Evolutionary conservation across 23 tunicate genomes (phyloP), one percentile per base, ranked within the genome.

Genomic region (Trididemnum nubilum): DNA sequence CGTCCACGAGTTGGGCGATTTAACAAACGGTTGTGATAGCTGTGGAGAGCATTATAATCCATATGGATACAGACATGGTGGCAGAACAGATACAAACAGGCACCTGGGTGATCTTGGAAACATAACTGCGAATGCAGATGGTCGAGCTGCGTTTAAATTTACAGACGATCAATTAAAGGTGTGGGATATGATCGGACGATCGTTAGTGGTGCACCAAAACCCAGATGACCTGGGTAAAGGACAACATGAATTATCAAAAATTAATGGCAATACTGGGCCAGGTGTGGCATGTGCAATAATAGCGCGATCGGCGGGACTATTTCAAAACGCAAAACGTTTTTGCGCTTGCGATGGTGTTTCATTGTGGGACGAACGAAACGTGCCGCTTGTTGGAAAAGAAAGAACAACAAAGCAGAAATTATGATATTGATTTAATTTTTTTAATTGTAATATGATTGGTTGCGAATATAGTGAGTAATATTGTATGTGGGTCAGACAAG

Each of bases 61-160:
- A 21, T 36, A 80, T 58, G 61, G 72, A n/a, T 24, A 70, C 24
- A 28, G 9, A 12, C 92, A 87, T 76, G 93, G 93, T 64, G 84
- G 81, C 28, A 70, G 73, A 65, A 63, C 33, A 18, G 79, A 78
- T 26, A n/a, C 67, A 29, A 72, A 61, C 24, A 51, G 97, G 64
- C 98, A 93, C 90, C 79, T 85, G 32, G 98, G 98, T 51, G 93
- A 93, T 61, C 81, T 93, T 15, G 98, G 98, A 7, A 93, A 88
- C 50, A 81, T 93, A 28, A 40, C 32, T 27, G 98, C 93, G 1
- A 33, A 82, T 9, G n/a, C 12, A 38, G 37, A 76, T 38, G 98
- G 98, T 35, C 72, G 86, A 73, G 73, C 98, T 12, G 67, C 34
- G 19, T 93, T 93, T 80, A 80, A 88, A 63, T 87, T 93, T 54